Conservation (phyloP, 2,113 vertebrate species). For the Xenus cinereus region DNA sequence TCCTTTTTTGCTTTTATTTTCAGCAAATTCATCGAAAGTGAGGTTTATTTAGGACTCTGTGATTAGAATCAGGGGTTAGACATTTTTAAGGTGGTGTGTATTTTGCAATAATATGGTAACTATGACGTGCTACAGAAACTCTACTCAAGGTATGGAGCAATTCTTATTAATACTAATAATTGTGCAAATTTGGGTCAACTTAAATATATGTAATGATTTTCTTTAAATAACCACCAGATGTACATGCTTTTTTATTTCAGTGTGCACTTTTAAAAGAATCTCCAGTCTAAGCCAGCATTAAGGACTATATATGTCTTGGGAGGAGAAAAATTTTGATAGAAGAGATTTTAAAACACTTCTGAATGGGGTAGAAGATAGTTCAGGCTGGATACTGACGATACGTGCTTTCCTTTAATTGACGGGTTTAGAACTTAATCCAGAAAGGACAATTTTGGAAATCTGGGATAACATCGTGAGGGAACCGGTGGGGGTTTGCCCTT, state of each 20-base stretch:
- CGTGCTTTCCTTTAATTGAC: not conserved
- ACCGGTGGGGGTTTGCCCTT: not conserved
- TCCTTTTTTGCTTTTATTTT: not conserved
- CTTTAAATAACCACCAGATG: not conserved
- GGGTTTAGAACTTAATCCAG: not conserved
- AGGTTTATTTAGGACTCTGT: not conserved
- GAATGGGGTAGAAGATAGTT: not conserved
- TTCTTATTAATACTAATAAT: not conserved
- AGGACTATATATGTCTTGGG: fast-evolving
- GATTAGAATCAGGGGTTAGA: not conserved
- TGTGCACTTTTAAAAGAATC: not conserved
- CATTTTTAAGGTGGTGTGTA: not conserved
- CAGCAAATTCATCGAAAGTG: not conserved
- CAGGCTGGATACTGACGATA: not conserved
- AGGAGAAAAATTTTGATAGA: not conserved
- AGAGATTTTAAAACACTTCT: not conserved
- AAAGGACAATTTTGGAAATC: not conserved
- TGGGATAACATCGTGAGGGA: not conserved
- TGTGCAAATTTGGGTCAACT: not conserved
- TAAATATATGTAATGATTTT: not conserved
- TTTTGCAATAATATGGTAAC: not conserved
- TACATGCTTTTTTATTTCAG: not conserved
- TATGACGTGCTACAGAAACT: not conserved
- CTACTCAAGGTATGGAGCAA: not conserved
- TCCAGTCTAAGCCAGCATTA: not conserved